Conservation (phyloP, 1,140 invertebrate genomes). For the Oscheius sp. region DNA sequence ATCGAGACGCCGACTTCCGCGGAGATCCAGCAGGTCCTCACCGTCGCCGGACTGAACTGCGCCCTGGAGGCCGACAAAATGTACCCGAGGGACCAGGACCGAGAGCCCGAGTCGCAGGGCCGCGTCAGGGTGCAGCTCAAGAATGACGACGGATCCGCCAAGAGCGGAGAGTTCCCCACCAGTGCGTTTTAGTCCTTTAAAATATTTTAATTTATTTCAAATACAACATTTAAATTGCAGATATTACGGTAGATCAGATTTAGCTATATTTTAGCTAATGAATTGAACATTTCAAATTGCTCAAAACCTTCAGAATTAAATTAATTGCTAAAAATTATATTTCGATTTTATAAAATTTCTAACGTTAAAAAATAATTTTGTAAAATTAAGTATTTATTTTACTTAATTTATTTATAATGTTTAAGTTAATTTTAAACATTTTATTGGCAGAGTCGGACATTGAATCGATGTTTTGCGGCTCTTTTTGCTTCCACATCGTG, state of each 20-base stretch:
- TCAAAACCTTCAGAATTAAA: slow-evolving; percentile 2
- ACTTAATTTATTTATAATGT: no score
- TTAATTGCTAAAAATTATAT: neutral
- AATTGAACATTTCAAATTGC: slow-evolving; percentile 1
- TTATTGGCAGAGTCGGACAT: no score
- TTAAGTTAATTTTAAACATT: no score
- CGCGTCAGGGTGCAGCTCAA: slow-evolving; percentile 85
- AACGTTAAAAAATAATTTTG: neutral
- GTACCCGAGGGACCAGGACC: slow-evolving; percentile 84
- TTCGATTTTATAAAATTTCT: neutral
- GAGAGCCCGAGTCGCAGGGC: slow-evolving; percentile 78
- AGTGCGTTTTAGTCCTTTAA: slow-evolving; percentile 63
- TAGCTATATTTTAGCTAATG: no score
- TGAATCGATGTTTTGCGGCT: no score
- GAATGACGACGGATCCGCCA: slow-evolving; percentile 80
- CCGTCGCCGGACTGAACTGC: slow-evolving; percentile 73
- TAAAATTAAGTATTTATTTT: no score
- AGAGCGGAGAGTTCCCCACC: slow-evolving; percentile 73
- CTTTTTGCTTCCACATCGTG: no score
- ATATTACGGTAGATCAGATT: no score
- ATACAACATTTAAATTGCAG: neutral
- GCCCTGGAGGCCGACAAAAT: slow-evolving; percentile 72
- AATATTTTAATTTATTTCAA: neutral
- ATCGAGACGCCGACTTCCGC: slow-evolving; percentile 88
- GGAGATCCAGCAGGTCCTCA: slow-evolving; percentile 87